Percentiles rank a stretch among this genome's conserved stretches.
Conservation (phyloP, 2,888 invertebrate genomes). For the Rhingia rostrata region DNA sequence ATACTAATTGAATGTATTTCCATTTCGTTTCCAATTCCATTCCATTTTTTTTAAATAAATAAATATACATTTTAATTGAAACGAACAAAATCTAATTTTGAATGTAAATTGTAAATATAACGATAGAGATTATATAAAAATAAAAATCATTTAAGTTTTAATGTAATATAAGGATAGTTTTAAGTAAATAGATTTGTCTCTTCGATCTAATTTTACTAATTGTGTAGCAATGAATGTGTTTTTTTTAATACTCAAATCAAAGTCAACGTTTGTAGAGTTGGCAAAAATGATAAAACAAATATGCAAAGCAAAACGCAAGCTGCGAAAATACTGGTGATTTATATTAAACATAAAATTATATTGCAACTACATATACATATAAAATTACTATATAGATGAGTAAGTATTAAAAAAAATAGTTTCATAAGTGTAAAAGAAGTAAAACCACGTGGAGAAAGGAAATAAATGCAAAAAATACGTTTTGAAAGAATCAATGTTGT, state of each 20-base stretch:
- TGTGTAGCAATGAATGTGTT: conserved; percentile 26
- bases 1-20: conserved; percentile 42
- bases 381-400: conserved; percentile 15
- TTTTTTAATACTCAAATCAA: conserved; percentile 28
- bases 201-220: conserved; percentile 35
- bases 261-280: conserved; percentile 17
- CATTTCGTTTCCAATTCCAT: neutral
- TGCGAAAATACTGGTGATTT: conserved; percentile 63
- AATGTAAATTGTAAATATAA: conserved; percentile 58
- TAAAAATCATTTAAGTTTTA: neutral
- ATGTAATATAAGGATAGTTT: conserved; percentile 21
- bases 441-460: conserved; percentile 4
- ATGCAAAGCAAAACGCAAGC: conserved; percentile 31
- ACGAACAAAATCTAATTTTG: neutral
- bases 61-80: neutral
- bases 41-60: neutral
- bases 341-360: conserved; percentile 43
- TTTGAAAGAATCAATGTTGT: conserved; percentile 41
- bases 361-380: conserved; percentile 20
- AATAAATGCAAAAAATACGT: conserved; percentile 52
- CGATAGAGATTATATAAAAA: neutral
- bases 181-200: conserved; percentile 17
- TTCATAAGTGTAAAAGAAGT: conserved; percentile 30
- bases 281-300: conserved; percentile 3
- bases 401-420: conserved; percentile 35